Evolutionary conservation across 2,797 vertebrate genomes (phyloP).

Genomic region (Balearica regulorum): DNA sequence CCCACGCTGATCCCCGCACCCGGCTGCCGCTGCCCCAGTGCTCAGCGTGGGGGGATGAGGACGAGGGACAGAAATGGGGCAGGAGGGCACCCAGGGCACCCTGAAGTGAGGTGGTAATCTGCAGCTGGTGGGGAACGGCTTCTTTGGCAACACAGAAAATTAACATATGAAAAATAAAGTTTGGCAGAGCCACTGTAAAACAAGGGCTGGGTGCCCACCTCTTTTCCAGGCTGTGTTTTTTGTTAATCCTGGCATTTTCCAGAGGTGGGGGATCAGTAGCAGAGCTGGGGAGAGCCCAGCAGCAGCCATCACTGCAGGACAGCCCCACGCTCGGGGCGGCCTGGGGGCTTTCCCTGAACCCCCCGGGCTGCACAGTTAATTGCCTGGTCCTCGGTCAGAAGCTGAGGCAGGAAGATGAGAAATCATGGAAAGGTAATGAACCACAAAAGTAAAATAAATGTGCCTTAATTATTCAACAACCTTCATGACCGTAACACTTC

Average conservation of each 20-base stretch:
- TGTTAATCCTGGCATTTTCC: accelerated
- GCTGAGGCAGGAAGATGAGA: not conserved
- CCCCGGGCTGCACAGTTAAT: accelerated
- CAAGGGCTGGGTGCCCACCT: not conserved
- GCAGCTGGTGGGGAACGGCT: not conserved
- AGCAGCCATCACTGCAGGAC: not conserved
- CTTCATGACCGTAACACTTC: not conserved
- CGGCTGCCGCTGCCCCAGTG: not conserved
- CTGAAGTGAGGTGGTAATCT: accelerated
- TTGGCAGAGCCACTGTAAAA: not conserved
- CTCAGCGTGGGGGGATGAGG: accelerated
- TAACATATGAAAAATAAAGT: accelerated
- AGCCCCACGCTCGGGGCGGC: not conserved
- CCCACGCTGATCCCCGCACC: not conserved
- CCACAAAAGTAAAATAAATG: not conserved
- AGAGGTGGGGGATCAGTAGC: accelerated
- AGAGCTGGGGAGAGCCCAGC: not conserved
- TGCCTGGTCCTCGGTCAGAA: not conserved
- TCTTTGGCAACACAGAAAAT: not conserved
- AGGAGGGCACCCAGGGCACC: not conserved
- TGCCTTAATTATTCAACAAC: not conserved
- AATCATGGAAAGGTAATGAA: not conserved
- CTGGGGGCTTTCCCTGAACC: not conserved
- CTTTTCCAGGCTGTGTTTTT: accelerated
- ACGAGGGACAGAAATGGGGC: accelerated